phyloP scores from a whole-genome alignment of 2,113 vertebrate species.

The Xiphophorus maculatus region DNA sequence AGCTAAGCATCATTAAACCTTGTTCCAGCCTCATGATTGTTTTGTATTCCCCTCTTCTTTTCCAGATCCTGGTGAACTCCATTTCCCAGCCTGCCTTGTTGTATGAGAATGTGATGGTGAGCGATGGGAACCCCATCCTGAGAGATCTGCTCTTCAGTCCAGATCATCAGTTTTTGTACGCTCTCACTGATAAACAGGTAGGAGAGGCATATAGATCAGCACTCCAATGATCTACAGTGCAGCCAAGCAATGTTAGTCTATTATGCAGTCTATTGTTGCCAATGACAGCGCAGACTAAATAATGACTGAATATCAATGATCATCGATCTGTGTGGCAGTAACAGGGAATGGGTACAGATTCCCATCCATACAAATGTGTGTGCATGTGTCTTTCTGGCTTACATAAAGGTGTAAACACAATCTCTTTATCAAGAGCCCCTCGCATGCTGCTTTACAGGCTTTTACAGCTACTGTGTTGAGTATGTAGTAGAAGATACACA shows the following conservation, averaged over 20 bases:
- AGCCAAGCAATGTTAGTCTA: not conserved
- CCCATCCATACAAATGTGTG: not conserved
- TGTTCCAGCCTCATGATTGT: not conserved
- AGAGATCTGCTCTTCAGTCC: slow-evolving; percentile 93
- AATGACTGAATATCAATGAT: slow-evolving; percentile 13
- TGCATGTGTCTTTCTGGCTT: not conserved
- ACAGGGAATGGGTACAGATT: slow-evolving; percentile 5
- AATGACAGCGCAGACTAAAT: slow-evolving; percentile 2
- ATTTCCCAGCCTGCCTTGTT: slow-evolving; percentile 82
- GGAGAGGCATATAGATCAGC: not conserved
- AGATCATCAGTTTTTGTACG: slow-evolving; percentile 88
- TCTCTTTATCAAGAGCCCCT: not conserved
- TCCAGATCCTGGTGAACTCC: slow-evolving; percentile 90
- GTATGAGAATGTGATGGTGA: slow-evolving; percentile 90
- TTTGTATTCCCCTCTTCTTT: not conserved
- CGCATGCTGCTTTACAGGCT: not conserved
- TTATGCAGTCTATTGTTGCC: not conserved
- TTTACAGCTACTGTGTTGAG: not conserved
- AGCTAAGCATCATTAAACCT: not conserved
- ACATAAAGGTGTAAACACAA: not conserved
- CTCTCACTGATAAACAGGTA: slow-evolving; percentile 88
- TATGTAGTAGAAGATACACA: not conserved
- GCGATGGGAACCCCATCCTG: slow-evolving; percentile 87
- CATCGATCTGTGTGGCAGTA: slow-evolving; percentile 10
- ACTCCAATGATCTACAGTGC: not conserved